Conservation (phyloP, 2,113 vertebrate species). For the Cynopterus brachyotis region DNA sequence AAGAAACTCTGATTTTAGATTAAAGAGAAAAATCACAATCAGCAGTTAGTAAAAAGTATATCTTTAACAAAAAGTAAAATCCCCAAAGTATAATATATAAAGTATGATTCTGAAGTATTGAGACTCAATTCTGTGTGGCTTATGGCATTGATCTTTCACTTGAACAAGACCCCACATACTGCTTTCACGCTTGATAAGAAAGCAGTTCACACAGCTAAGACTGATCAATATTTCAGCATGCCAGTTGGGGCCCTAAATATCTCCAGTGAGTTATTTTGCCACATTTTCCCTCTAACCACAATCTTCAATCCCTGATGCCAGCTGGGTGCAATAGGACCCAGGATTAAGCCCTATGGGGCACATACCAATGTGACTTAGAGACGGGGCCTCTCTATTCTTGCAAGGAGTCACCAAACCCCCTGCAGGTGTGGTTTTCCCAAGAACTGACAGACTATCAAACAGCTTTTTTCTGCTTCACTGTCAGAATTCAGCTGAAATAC, state of each 20-base stretch:
- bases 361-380: neutral
- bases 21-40: neutral
- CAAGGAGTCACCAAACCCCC: neutral
- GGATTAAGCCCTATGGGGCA: neutral
- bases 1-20: neutral
- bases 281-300: neutral
- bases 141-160: accelerated
- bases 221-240: neutral
- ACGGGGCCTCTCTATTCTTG: neutral
- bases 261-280: neutral
- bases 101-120: neutral
- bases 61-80: neutral
- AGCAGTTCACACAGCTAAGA: no score
- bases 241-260: neutral
- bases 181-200: neutral
- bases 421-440: neutral
- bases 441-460: neutral
- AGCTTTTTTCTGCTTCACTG: slow-evolving; percentile 4
- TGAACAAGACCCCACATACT: neutral
- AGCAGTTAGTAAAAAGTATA: neutral
- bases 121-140: neutral
- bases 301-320: neutral
- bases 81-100: neutral
- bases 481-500: neutral
- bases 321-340: neutral